These are phyloP conservation scores for Actinostola sp. DNA, from an alignment of 92 coral and sea anemone genomes.

Conservation along the genomic window DNA sequence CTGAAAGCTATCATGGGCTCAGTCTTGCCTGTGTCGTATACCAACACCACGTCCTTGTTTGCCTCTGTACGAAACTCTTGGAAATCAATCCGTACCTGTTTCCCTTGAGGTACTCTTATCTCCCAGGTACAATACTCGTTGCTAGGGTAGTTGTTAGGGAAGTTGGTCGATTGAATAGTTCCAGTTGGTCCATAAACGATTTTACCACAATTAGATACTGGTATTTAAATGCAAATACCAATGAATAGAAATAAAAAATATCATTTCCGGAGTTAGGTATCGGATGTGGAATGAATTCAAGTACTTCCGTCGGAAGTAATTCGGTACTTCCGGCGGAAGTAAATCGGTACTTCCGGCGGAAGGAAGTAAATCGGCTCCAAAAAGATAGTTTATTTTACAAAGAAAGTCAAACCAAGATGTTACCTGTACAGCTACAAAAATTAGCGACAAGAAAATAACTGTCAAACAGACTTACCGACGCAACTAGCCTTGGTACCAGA, in stretches of 20 bases:
- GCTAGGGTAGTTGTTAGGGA: conserved; percentile 84
- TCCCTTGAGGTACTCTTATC: conserved; percentile 89
- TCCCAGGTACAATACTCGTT: conserved; percentile 98
- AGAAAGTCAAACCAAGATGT: too few species aligned
- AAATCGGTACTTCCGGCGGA: too few species aligned
- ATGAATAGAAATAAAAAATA: not conserved
- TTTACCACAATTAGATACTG: conserved; percentile 87
- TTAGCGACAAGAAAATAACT: too few species aligned
- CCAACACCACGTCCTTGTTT: conserved; percentile 66
- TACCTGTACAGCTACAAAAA: not conserved
- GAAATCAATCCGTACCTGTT: conserved; percentile 84
- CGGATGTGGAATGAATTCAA: too few species aligned
- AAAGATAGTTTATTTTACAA: too few species aligned
- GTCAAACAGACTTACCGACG: conserved; percentile 52
- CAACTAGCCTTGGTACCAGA: conserved; percentile 82
- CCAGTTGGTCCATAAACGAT: conserved; percentile 90
- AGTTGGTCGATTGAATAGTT: conserved; percentile 80
- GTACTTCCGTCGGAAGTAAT: too few species aligned
- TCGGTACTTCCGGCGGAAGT: too few species aligned
- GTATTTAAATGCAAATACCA: not conserved
- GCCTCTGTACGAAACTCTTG: conserved; percentile 82
- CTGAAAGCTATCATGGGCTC: conserved; percentile 89
- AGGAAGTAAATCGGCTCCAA: too few species aligned
- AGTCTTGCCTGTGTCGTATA: conserved; percentile 87
- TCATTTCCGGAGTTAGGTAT: too few species aligned